phyloP scores from a whole-genome alignment of 2,888 invertebrate genomes.

The Lasioglossum oenotherae region DNA sequence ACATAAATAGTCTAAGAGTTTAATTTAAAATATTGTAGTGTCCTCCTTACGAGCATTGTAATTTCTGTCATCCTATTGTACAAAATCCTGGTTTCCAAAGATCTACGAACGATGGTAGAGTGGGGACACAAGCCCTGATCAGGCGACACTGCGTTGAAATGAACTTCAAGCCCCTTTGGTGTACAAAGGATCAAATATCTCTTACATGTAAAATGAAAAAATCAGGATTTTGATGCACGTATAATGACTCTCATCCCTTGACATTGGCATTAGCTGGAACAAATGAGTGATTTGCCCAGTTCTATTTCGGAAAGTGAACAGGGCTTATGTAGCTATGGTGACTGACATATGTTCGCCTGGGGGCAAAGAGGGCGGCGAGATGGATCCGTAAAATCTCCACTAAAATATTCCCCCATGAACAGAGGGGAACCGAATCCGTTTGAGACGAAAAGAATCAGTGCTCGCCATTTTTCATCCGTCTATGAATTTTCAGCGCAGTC shows the following conservation, averaged over 20 bases:
- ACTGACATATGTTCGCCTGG: slow-evolving; percentile 27
- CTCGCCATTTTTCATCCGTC: slow-evolving; percentile 43
- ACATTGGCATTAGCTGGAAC: neutral
- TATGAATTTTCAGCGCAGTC: slow-evolving; percentile 35
- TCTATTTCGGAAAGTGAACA: slow-evolving; percentile 19
- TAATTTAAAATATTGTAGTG: too few species aligned
- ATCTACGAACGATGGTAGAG: too few species aligned
- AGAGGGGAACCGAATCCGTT: neutral
- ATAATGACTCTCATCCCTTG: neutral
- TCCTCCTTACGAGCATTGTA: too few species aligned
- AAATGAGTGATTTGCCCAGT: neutral
- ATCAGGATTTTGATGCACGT: neutral
- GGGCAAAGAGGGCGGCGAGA: neutral
- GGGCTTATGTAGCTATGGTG: slow-evolving; percentile 4
- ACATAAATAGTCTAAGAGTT: too few species aligned
- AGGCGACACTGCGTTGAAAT: too few species aligned
- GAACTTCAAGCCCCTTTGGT: too few species aligned
- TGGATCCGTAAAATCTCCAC: slow-evolving; percentile 32
- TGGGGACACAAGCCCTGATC: too few species aligned
- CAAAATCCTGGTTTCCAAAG: too few species aligned
- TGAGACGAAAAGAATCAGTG: slow-evolving; percentile 43
- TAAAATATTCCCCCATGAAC: slow-evolving; percentile 24
- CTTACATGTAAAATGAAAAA: neutral
- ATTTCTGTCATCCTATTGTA: too few species aligned
- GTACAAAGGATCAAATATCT: too few species aligned